phyloP scores from a whole-genome alignment of 2,797 vertebrate species.

The Bothrops alternatus region DNA sequence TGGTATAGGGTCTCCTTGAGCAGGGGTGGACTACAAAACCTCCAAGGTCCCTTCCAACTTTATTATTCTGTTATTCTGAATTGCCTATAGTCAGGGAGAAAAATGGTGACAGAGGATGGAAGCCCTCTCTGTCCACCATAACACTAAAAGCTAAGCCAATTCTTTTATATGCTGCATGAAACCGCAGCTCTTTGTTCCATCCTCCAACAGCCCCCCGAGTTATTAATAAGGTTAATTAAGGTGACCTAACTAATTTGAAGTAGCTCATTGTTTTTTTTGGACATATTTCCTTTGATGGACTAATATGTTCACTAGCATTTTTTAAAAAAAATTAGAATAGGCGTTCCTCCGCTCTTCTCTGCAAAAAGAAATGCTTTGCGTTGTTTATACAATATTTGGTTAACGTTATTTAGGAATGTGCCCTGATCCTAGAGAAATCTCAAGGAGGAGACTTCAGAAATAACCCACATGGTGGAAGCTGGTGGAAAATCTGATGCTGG shows the following conservation, averaged over 20 bases:
- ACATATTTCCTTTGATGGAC: neutral
- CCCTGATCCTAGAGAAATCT: neutral
- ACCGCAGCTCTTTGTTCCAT: neutral
- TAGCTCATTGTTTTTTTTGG: neutral
- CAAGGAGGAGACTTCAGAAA: neutral
- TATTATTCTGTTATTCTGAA: neutral
- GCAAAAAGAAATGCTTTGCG: neutral
- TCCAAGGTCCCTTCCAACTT: no score
- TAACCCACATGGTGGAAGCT: no score
- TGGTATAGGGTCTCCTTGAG: no score
- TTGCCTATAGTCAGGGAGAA: neutral
- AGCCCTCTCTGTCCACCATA: neutral
- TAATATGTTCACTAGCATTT: neutral
- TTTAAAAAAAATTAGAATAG: neutral
- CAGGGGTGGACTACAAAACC: no score
- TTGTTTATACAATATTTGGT: neutral
- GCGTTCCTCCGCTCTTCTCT: neutral
- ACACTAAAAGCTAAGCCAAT: neutral
- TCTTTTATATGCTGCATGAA: neutral
- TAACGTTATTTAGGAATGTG: neutral
- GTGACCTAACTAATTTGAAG: neutral
- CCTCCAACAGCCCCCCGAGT: neutral
- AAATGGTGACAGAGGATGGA: neutral
- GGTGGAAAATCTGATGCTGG: constrained; percentile 15
- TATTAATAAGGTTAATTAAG: neutral